A percentile compares a stretch with the other conserved stretches of the same genome.
Evolutionary conservation across 2,797 vertebrate genomes (phyloP).

Genomic region (Rhynchonycteris naso): DNA sequence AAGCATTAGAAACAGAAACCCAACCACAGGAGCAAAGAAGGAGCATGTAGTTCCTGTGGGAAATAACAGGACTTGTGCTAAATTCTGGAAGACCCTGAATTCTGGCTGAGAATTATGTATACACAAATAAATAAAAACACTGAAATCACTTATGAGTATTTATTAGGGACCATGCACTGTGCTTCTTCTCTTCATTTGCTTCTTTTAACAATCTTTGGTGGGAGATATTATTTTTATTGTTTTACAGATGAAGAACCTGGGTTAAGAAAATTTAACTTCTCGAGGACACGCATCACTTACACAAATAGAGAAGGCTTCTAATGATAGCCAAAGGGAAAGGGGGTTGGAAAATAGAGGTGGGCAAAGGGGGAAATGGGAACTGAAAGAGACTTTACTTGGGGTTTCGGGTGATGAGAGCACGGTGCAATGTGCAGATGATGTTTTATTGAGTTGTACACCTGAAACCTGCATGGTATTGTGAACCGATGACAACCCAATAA

Average conservation of each 20-base stretch:
- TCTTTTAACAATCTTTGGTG: neutral
- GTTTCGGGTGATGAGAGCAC: too few species aligned
- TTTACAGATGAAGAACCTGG: constrained; percentile 12
- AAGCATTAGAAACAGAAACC: neutral
- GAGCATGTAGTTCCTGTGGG: neutral
- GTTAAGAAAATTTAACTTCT: neutral
- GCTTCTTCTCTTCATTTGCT: neutral
- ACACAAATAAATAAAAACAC: neutral
- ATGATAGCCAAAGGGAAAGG: too few species aligned
- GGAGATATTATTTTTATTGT: neutral
- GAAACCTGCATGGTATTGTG: too few species aligned
- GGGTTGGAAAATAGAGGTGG: too few species aligned
- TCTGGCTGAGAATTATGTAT: neutral
- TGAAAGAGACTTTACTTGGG: too few species aligned
- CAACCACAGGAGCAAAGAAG: neutral
- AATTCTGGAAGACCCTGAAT: neutral
- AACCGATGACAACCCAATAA: too few species aligned
- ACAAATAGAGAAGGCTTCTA: neutral
- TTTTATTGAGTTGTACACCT: too few species aligned
- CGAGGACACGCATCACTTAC: neutral
- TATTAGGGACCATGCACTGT: neutral
- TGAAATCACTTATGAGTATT: neutral
- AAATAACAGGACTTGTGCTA: neutral
- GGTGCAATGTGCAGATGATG: too few species aligned
- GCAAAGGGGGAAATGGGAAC: too few species aligned